These are phyloP conservation scores for Lutraria lutraria DNA, from an alignment of 2,888 invertebrate genomes.

Conservation along the genomic window DNA sequence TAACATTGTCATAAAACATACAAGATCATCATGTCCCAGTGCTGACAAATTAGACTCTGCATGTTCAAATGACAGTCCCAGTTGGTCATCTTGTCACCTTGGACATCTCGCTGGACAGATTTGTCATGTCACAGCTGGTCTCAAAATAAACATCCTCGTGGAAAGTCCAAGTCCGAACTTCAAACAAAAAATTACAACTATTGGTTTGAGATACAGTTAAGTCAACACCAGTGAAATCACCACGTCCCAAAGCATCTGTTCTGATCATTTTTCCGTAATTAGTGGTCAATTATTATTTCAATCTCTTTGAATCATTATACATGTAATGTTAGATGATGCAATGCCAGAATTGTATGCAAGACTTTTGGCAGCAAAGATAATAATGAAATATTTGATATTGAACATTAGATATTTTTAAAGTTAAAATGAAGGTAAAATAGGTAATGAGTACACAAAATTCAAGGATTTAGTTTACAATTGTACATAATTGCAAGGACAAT, in stretches of 20 bases:
- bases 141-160: not conserved
- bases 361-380: too few species aligned
- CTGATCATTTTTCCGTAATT: not conserved
- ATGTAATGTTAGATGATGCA: too few species aligned
- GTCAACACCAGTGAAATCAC: not conserved
- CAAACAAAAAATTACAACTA: not conserved
- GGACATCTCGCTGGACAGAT: not conserved
- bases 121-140: not conserved
- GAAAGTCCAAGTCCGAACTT: not conserved
- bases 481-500: too few species aligned
- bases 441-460: too few species aligned
- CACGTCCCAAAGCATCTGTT: not conserved
- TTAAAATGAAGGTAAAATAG: too few species aligned
- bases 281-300: not conserved
- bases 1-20: not conserved
- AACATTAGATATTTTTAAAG: too few species aligned
- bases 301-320: not conserved
- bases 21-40: not conserved
- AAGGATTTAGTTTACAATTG: too few species aligned
- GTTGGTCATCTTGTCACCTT: slow-evolving; percentile 21
- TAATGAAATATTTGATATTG: too few species aligned
- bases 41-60: not conserved
- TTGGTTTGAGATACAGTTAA: not conserved
- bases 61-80: not conserved
- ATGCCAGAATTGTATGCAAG: too few species aligned